Base-by-base conservation (phyloP, 2,888 invertebrate species). In the Empis stercorea region DNA sequence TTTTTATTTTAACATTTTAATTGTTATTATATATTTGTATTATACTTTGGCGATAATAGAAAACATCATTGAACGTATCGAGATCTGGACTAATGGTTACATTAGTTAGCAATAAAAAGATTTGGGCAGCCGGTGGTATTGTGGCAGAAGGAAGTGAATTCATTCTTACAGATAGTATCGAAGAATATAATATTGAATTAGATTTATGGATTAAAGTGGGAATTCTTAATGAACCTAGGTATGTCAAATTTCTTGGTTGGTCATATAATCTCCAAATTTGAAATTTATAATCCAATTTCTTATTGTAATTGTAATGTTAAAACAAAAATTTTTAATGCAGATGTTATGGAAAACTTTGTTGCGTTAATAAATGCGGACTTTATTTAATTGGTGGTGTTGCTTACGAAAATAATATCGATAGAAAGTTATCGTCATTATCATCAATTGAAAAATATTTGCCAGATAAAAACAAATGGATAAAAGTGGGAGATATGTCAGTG, bases 121-220 rank as follows among this genome's bases (percentile, higher is more conserved):
- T 84, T 63, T 83, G 82, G 82, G 79, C 81, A 41, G 81, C 79
- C 11, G 84, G 84, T 37, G 84, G 84, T 36, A 77, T 83, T 76
- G 76, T 76, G 10, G 74, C 73, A 16, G 74, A 75, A 73, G 15
- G 74, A 75, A 73, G 73, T 48, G 71, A 71, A 20, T 73, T 75
- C 0, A 41, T 27, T 32, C 14, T 80, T 46, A 73, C 75, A 53
- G 74, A 73, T 55, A 72, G 72, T 45, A 78, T 81, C 3, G 81
- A 81, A 62, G 78, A 76, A 61, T 81, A 79, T 59, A 77, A 80
- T 61, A 73, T 76, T 1, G 71, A 70, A 52, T 74, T 71, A 48
- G 74, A 80, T 59, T 72, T 76, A 10, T 53, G 53, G 53, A 41
- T 34, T 45, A 10, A 37, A 30, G 43, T 49, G 32, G 43, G 30